Evolutionary conservation across 1,140 invertebrate genomes (phyloP), one percentile per base, ranked within the genome.

Genomic region (Tetragnatha versicolor): DNA sequence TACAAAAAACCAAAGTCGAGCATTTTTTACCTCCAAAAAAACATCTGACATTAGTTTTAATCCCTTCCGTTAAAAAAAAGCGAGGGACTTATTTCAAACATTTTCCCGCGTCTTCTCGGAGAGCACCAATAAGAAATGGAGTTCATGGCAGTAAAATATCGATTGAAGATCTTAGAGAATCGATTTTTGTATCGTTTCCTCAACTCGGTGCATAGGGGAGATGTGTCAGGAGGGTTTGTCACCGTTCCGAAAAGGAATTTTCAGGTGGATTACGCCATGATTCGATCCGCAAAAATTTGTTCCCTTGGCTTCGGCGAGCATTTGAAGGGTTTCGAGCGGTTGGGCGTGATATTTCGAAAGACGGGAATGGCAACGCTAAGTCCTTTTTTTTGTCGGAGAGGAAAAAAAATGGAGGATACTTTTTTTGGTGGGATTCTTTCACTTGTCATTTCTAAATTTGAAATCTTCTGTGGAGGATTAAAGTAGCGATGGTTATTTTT

Each of bases 171-270:
- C 55, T 58, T n/a, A n/a, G 55, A 27, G 55, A 33, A 58, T 58
- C 55, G 55, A 58, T 58, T 58, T 58, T 58, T 33, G 55, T 58
- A 58, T 58, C 55, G 55, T 58, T 58, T 58, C 55, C 55, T 58
- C 29, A n/a, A n/a, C n/a, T n/a, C n/a, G n/a, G n/a, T n/a, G n/a
- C 27, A 14, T 3, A 22, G 35, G 29, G 35, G 55, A 58, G 35
- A 58, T 58, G 55, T 58, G 55, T 58, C 29, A 58, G 29, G 55
- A 58, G 29, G 29, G 55, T 58, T 58, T 58, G 55, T 58, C 55
- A 58, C 55, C 29, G 17, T 12, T 33, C 22, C n/a, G 9, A 22
- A 20, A 29, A 9, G 29, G 14, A 31, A 58, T 58, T 58, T 58
- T 58, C 29, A 58, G 55, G 55, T 58, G 27, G 27, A 58, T 35